A percentile compares a stretch with the other conserved stretches of the same genome.
phyloP scores from a whole-genome alignment of 2,797 vertebrate genomes.

The Carapus acus region DNA sequence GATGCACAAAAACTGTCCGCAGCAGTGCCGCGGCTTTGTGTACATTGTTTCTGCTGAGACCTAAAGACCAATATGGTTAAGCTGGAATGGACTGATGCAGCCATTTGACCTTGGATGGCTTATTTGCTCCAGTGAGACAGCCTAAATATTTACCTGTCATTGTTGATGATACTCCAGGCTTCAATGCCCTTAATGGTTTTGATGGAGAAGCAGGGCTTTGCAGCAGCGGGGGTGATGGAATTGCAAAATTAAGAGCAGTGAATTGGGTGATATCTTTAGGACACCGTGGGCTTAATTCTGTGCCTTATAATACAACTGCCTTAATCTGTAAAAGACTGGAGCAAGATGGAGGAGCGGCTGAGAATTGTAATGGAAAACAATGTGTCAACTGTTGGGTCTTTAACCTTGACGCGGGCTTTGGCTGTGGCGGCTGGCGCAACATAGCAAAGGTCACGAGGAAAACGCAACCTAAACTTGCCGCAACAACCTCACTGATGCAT shows the following conservation, averaged over 20 bases:
- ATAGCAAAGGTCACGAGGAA: slow-evolving; percentile 17
- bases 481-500: slow-evolving; percentile 17
- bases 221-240: slow-evolving; percentile 60
- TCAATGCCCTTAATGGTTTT: slow-evolving; percentile 70
- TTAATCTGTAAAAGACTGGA: slow-evolving; percentile 63
- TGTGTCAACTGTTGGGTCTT: slow-evolving; percentile 54
- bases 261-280: slow-evolving; percentile 69
- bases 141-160: slow-evolving; percentile 79
- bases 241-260: slow-evolving; percentile 71
- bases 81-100: slow-evolving; percentile 56
- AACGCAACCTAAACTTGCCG: too few species aligned
- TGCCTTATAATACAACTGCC: slow-evolving; percentile 66
- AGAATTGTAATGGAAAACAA: slow-evolving; percentile 67
- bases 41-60: slow-evolving; percentile 59
- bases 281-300: slow-evolving; percentile 66
- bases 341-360: slow-evolving; percentile 58
- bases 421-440: too few species aligned
- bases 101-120: slow-evolving; percentile 68
- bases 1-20: slow-evolving; percentile 26
- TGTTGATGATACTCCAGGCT: slow-evolving; percentile 72
- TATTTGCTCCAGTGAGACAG: slow-evolving; percentile 69
- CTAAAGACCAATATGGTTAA: slow-evolving; percentile 58
- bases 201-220: slow-evolving; percentile 70
- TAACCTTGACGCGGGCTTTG: slow-evolving; percentile 65
- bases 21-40: slow-evolving; percentile 43